Base-by-base conservation (phyloP, 2,797 vertebrate species). In the Rhodeus uyekii region DNA sequence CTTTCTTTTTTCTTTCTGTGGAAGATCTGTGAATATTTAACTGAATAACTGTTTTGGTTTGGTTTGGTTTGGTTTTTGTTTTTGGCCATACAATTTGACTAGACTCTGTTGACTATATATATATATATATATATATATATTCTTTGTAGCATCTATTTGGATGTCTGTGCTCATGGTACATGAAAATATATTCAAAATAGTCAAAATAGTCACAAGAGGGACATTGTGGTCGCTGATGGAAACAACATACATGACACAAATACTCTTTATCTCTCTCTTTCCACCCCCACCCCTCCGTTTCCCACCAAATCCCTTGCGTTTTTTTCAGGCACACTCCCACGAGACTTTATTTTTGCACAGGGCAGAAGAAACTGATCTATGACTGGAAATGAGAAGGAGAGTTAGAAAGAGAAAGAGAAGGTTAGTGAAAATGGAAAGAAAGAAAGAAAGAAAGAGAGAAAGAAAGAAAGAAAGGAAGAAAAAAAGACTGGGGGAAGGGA, bases 301-400 rank as follows among this genome's bases (percentile, higher is more conserved):
- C 64, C 53, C 65, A 77, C 32, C 48, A 50, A 53, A 72, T 58
- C 72, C 69, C 55, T 65, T 60, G 72, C 38, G 55, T 39, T 65
- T 75, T n/a, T 81, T 36, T 78, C n/a, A 78, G 71, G 74, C 55
- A 67, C 63, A 24, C 64, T 86, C 80, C 72, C 60, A 78, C 38
- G 78, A 82, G 75, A 78, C 50, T 53, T 68, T 32, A 71, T 86
- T 81, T 86, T 79, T 81, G 61, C 65, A 80, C 55, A 76, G 75
- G 69, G 53, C 50, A 64, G 12, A 69, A 69, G 64, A 61, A 84
- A 84, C 63, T 64, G 82, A 79, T 82, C 69, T 72, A n/a, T 77
- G 48, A 38, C 53, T 46, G 24, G 16, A 71, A 34, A 24, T 53
- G 38, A 48, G 55, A 50, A 63, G 14, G 38, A 76, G 63, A 22